These are phyloP conservation scores for Pentalonia nigronervosa DNA, from an alignment of 1,140 invertebrate species.

Conservation along the genomic window DNA sequence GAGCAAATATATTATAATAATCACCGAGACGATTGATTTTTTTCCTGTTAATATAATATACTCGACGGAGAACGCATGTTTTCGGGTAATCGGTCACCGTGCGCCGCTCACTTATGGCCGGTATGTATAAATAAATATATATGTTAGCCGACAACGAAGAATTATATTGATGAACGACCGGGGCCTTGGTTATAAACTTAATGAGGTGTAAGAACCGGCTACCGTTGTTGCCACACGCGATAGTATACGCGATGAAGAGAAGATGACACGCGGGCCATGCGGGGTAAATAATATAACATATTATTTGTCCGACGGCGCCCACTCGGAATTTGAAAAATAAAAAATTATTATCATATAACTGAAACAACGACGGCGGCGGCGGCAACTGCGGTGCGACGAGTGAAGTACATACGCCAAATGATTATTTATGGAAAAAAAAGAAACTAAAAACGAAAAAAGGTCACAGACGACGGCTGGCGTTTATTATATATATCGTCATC, in stretches of 20 bases:
- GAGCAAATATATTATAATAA: neutral
- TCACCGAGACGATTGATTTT: slow-evolving; percentile 16
- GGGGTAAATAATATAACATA: neutral
- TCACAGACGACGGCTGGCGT: neutral
- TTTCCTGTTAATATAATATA: neutral
- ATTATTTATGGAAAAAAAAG: neutral
- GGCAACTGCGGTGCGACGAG: no score
- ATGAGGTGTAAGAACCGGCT: slow-evolving; percentile 41
- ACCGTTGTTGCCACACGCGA: neutral
- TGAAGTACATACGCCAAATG: neutral
- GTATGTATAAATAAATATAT: neutral
- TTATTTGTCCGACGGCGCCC: slow-evolving; percentile 32
- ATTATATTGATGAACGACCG: slow-evolving; percentile 36
- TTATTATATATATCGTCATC: neutral
- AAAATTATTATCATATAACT: neutral
- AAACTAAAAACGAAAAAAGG: neutral
- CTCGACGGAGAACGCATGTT: neutral
- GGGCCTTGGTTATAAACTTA: neutral
- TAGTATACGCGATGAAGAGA: neutral
- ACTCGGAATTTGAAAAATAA: neutral
- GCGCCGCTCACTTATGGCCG: neutral
- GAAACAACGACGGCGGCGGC: neutral
- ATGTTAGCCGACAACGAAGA: neutral
- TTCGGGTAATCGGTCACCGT: neutral
- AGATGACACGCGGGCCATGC: neutral